Conservation (phyloP, 1,140 invertebrate genomes). For the Leptinotarsa texana region DNA sequence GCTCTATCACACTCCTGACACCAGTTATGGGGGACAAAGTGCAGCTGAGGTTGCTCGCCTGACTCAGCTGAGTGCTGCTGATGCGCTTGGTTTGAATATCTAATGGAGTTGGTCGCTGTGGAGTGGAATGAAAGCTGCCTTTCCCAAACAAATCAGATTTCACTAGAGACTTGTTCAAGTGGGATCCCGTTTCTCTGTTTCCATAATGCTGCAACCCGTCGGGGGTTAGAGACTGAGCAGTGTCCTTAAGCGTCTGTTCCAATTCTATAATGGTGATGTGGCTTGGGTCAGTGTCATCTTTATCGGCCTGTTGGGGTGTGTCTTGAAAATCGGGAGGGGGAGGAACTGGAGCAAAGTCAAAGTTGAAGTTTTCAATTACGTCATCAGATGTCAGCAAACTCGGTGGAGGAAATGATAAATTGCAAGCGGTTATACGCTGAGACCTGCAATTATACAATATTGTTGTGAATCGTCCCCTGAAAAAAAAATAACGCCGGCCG, state of each 20-base stretch:
- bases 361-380: slow-evolving; percentile 16
- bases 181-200: neutral
- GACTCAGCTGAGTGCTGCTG: neutral
- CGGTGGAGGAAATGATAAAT: neutral
- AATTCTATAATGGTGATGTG: slow-evolving; percentile 4
- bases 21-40: neutral
- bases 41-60: neutral
- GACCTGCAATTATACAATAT: neutral
- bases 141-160: neutral
- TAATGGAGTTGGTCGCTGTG: neutral
- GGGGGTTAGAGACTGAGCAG: slow-evolving; percentile 5
- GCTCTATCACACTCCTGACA: slow-evolving; percentile 20
- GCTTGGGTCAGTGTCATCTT: slow-evolving; percentile 1
- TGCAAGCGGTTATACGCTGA: neutral
- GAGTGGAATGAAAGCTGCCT: neutral
- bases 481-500: too few species aligned
- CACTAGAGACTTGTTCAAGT: neutral
- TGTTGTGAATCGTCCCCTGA: too few species aligned
- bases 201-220: neutral
- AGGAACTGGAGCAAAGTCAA: slow-evolving; percentile 9
- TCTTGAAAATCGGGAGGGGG: slow-evolving; percentile 25
- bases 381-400: neutral
- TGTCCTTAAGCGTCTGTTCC: neutral
- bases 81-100: neutral
- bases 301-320: neutral